Percentiles rank a stretch among this genome's conserved stretches.
These are phyloP conservation scores for Sympetrum striolatum DNA, from an alignment of 2,888 invertebrate genomes.

Conservation along the genomic window DNA sequence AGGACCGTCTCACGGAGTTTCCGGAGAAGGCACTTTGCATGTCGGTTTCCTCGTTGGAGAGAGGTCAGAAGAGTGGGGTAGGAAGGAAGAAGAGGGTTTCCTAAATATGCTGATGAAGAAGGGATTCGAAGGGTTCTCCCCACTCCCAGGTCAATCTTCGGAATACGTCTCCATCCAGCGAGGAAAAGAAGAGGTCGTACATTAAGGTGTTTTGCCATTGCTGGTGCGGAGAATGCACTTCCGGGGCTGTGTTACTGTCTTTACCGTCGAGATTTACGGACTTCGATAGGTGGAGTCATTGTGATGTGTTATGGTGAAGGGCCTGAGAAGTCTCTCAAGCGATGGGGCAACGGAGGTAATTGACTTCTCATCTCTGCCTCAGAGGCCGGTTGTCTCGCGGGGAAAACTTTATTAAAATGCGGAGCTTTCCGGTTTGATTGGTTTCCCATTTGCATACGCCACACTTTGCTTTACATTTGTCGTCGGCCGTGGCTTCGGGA, in stretches of 20 bases:
- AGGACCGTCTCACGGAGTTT: slow-evolving; percentile 29
- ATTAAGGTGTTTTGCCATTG: background rate
- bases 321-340: background rate
- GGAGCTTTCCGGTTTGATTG: too few species aligned
- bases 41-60: slow-evolving; percentile 20
- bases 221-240: background rate
- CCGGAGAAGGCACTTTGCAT: slow-evolving; percentile 39
- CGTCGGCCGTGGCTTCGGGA: too few species aligned
- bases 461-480: too few species aligned
- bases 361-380: background rate
- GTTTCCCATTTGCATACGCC: too few species aligned
- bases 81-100: background rate
- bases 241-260: background rate
- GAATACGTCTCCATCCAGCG: background rate
- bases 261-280: background rate
- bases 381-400: too few species aligned
- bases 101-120: slow-evolving; percentile 36
- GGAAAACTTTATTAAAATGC: too few species aligned
- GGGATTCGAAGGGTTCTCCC: background rate
- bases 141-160: background rate
- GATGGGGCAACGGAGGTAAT: background rate
- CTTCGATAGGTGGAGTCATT: background rate
- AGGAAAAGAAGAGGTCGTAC: background rate
- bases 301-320: background rate
- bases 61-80: slow-evolving; percentile 3